Base-by-base conservation (phyloP, 2,797 vertebrate species). In the Hydrophis major region DNA sequence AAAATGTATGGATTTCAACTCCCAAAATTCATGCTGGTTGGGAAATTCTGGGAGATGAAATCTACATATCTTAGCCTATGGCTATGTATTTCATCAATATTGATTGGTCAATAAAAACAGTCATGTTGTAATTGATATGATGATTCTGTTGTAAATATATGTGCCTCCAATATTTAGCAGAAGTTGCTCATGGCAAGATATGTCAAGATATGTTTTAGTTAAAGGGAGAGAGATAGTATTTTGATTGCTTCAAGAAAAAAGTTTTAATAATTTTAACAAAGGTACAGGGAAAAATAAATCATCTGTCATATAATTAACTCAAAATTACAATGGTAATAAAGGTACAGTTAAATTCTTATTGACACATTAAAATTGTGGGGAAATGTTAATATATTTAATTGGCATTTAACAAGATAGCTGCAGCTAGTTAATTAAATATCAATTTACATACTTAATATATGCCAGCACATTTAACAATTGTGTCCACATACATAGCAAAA, bases 361-460 rank as follows among this genome's bases (percentile, higher is more conserved):
- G 94, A 97, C 96, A 95, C 83, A 95, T 95, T 95, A 93, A 97
- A 97, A 95, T 94, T 95, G 12, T 96, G 92, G 20, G 95, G 91
- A 96, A 96, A 96, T 93, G 89, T 95, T 96, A 97, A 96, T 96
- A 95, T n/a, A 94, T 93, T 96, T 97, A 98, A 97, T 96, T 97
- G 95, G 53, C 92, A 96, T 97, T 97, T 97, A 96, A 97, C 94
- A 97, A 97, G 93, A 96, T 95, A 96, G 86, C 57, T 96, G 27
- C 63, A 96, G 91, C 66, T 96, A 97, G 74, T 96, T 97, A 97
- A 97, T 97, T 97, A 96, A 92, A 93, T 96, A 96, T 95, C 93
- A 96, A 95, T 96, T 96, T 97, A 94, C 88, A 93, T 95, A 94
- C 69, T 96, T 96, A 93, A 94, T 96, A 96, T 97, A 96, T 96